These are phyloP conservation scores for Labeo calbasu DNA, from an alignment of 2,797 vertebrate genomes.

Conservation along the genomic window DNA sequence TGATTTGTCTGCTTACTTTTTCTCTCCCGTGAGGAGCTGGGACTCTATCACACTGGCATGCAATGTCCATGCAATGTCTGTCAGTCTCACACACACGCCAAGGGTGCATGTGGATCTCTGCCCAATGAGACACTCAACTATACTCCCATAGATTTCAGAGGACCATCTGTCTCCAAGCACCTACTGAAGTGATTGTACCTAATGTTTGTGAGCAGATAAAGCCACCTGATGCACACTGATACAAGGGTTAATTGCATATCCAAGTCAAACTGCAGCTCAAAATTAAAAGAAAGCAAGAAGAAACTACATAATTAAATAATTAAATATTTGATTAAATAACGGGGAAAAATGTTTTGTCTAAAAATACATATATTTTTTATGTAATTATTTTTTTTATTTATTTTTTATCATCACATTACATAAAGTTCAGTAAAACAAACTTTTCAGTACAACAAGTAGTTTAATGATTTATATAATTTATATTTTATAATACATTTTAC, in stretches of 20 bases:
- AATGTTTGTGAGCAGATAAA: neutral
- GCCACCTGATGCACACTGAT: neutral
- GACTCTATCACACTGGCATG: conserved; percentile 68
- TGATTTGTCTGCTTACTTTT: conserved; percentile 43
- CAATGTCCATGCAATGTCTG: conserved; percentile 74
- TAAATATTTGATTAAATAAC: no score
- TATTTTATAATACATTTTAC: no score
- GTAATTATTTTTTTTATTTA: no score
- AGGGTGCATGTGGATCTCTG: conserved; percentile 61
- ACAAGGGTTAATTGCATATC: neutral
- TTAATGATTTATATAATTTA: no score
- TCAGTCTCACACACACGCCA: conserved; percentile 67
- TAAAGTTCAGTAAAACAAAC: no score
- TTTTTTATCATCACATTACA: no score
- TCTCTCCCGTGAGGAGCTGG: conserved; percentile 49
- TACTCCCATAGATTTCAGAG: conserved; percentile 77
- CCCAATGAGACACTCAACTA: conserved; percentile 65
- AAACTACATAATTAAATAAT: no score
- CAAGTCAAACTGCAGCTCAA: neutral
- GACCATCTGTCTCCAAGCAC: conserved; percentile 30
- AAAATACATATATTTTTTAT: neutral
- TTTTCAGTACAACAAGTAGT: no score
- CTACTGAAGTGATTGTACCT: neutral
- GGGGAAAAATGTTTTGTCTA: no score
- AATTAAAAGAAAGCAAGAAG: neutral